Percentiles rank a stretch among this genome's conserved stretches.
Conservation (phyloP, 1,140 invertebrate genomes). For the Zaprionus lachaisei region DNA sequence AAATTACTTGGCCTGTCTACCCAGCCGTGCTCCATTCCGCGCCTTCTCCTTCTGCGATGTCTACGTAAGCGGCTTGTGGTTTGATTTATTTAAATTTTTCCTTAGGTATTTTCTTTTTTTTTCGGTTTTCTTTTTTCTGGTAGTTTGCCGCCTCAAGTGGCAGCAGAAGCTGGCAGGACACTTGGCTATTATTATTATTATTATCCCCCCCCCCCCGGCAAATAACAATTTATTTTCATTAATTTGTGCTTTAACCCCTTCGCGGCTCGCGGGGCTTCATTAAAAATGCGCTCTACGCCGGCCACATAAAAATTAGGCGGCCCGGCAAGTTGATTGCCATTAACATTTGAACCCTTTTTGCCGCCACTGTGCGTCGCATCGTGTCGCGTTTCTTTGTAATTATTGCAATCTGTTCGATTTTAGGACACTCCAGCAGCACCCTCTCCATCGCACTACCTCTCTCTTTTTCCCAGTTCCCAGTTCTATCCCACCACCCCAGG, state of each 20-base stretch:
- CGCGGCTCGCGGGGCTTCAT: constrained; percentile 55
- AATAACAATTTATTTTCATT: constrained; percentile 84
- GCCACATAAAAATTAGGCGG: constrained; percentile 51
- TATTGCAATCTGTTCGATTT: constrained; percentile 84
- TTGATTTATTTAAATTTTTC: constrained; percentile 76
- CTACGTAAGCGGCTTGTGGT: constrained; percentile 73
- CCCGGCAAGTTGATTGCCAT: constrained; percentile 53
- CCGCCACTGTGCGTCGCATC: neutral
- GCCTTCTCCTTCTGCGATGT: neutral
- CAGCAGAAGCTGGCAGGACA: constrained; percentile 29
- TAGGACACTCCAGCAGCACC: constrained; percentile 53
- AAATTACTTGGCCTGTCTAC: constrained; percentile 75
- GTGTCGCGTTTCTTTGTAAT: constrained; percentile 60
- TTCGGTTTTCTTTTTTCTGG: neutral
- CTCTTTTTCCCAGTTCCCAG: neutral
- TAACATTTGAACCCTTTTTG: constrained; percentile 56
- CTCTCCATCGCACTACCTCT: neutral
- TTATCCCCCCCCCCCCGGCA: constrained; percentile 36
- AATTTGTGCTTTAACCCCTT: constrained; percentile 83
- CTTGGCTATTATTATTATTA: constrained; percentile 46
- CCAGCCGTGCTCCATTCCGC: neutral
- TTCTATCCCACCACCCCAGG: neutral
- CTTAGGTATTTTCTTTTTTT: constrained; percentile 27
- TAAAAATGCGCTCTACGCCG: constrained; percentile 72
- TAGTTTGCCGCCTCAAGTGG: constrained; percentile 17